phyloP scores from a whole-genome alignment of 2,113 vertebrate species.

The Terrapene triunguis region DNA sequence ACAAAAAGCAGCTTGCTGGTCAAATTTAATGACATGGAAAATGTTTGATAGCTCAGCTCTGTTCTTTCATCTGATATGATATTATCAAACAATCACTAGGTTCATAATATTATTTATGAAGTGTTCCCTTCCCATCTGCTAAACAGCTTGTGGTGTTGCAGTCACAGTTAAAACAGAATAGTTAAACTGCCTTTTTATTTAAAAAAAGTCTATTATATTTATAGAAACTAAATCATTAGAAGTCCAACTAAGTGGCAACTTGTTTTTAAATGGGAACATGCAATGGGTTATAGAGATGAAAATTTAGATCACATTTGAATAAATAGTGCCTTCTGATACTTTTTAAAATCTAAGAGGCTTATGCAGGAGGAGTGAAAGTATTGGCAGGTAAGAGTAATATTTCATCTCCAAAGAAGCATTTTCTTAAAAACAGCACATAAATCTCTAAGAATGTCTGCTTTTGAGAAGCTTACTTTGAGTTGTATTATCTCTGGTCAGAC shows the following conservation, averaged over 20 bases:
- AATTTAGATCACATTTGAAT: not conserved
- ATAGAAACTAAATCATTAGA: not conserved
- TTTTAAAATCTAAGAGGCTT: not conserved
- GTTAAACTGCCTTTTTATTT: not conserved
- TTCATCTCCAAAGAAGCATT: conserved; percentile 27
- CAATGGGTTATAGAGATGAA: not conserved
- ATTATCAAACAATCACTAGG: not conserved
- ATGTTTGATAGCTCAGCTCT: not conserved
- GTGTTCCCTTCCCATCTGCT: not conserved
- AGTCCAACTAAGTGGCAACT: not conserved
- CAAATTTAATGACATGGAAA: not conserved
- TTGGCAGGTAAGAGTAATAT: not conserved
- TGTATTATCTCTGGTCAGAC: not conserved
- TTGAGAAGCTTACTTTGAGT: conserved; percentile 10
- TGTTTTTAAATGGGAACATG: not conserved
- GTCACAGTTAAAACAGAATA: not conserved
- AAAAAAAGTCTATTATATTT: accelerated
- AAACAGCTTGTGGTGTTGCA: not conserved
- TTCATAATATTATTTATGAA: not conserved
- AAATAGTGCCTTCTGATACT: not conserved
- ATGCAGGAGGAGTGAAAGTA: not conserved
- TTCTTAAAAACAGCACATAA: not conserved
- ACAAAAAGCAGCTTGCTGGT: not conserved
- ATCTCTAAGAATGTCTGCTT: conserved; percentile 7
- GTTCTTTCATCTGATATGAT: not conserved